Evolutionary conservation across 2,113 vertebrate species (phyloP).

Genomic region (Halichoeres trimaculatus): DNA sequence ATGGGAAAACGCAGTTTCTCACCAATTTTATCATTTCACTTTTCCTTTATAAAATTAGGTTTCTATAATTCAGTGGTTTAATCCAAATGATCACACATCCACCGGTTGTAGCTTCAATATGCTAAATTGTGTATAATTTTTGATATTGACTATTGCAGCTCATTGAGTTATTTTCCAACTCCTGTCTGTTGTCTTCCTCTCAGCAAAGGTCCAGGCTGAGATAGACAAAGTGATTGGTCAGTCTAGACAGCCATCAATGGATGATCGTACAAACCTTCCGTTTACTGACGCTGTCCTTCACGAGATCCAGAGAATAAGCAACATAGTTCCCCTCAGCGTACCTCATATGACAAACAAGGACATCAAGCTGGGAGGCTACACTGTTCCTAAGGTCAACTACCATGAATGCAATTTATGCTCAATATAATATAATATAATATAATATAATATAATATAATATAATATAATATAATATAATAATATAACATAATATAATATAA

Average conservation of each 20-base stretch:
- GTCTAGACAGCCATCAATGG: slow-evolving; percentile 65
- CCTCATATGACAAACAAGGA: slow-evolving; percentile 75
- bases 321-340: slow-evolving; percentile 79
- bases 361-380: slow-evolving; percentile 37
- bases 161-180: not conserved
- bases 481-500: not conserved
- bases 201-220: slow-evolving; percentile 78
- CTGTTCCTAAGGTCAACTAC: slow-evolving; percentile 53
- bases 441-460: not conserved
- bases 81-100: too few relatives aligned
- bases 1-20: too few relatives aligned
- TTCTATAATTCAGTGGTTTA: too few relatives aligned
- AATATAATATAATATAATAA: not conserved
- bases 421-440: too few relatives aligned
- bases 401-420: not conserved
- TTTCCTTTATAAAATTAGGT: too few relatives aligned
- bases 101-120: too few relatives aligned
- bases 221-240: slow-evolving; percentile 76
- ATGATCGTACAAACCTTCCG: slow-evolving; percentile 79
- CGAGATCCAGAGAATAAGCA: slow-evolving; percentile 83
- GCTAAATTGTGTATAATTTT: not conserved
- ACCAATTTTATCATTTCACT: too few relatives aligned
- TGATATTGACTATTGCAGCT: not conserved
- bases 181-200: not conserved
- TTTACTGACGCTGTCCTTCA: slow-evolving; percentile 88